Evolutionary conservation across 2,888 invertebrate genomes (phyloP).

Genomic region (Ormyrus thymus): DNA sequence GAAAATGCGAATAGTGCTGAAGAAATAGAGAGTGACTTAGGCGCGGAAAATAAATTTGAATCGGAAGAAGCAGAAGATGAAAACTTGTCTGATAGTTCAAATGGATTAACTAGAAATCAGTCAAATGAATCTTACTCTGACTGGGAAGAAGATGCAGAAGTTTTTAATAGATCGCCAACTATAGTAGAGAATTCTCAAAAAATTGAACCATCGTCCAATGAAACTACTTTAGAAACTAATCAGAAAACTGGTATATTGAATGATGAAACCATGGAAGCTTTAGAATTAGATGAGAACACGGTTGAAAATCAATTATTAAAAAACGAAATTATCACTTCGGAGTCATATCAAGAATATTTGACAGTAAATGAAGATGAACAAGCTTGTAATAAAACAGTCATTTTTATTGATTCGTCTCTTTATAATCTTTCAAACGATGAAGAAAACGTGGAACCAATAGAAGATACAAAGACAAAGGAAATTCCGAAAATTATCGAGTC

Average conservation of each 20-base stretch:
- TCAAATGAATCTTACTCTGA: slow-evolving; percentile 37
- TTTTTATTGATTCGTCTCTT: slow-evolving; percentile 56
- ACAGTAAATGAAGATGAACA: neutral
- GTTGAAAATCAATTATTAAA: slow-evolving; percentile 1
- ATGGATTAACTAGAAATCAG: slow-evolving; percentile 4
- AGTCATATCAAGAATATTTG: neutral
- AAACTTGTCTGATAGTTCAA: slow-evolving; percentile 16
- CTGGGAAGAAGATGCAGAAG: slow-evolving; percentile 38
- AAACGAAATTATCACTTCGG: neutral
- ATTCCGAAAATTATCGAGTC: slow-evolving; percentile 30
- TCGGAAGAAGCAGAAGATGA: slow-evolving; percentile 3
- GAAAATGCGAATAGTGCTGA: neutral
- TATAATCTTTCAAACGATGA: slow-evolving; percentile 57
- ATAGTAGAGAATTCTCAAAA: neutral
- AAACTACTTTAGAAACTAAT: neutral
- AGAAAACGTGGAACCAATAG: slow-evolving; percentile 30
- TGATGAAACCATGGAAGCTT: neutral
- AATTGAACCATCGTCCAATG: neutral
- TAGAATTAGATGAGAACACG: neutral
- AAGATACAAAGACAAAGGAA: slow-evolving; percentile 10
- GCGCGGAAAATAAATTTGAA: slow-evolving; percentile 9
- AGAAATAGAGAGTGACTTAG: slow-evolving; percentile 6
- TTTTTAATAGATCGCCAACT: neutral
- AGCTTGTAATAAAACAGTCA: slow-evolving; percentile 24
- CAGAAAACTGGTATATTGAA: neutral